These are phyloP conservation scores for Conger conger DNA, from an alignment of 2,113 vertebrate genomes.

Conservation along the genomic window DNA sequence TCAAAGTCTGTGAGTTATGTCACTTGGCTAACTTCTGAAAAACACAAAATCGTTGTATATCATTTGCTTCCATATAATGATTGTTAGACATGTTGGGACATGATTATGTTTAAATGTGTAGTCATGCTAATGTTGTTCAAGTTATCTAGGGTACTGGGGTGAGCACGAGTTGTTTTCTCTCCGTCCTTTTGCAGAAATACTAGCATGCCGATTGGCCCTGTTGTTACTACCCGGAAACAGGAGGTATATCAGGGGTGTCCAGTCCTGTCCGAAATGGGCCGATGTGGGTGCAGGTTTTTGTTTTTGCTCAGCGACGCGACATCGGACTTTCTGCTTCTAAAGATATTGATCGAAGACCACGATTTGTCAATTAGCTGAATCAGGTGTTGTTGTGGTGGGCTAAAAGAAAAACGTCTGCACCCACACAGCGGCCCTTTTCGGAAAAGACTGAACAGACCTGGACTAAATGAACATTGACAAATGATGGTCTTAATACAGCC, in stretches of 20 bases:
- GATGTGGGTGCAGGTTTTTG: too few species aligned
- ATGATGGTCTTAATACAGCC: constrained; percentile 76
- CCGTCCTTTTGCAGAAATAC: constrained; percentile 71
- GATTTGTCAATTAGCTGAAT: too few species aligned
- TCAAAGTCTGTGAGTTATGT: too few species aligned
- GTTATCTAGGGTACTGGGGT: constrained; percentile 52
- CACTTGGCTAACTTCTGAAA: too few species aligned
- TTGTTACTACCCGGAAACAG: constrained; percentile 96
- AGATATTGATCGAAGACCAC: too few species aligned
- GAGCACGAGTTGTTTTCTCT: constrained; percentile 72
- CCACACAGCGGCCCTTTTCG: too few species aligned
- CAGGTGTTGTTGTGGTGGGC: too few species aligned
- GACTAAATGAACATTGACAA: constrained; percentile 73
- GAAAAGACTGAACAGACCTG: constrained; percentile 18
- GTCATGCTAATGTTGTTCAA: constrained; percentile 23
- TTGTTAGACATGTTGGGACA: neutral
- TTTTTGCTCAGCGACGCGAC: too few species aligned
- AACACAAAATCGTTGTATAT: too few species aligned
- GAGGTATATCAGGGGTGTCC: constrained; percentile 52
- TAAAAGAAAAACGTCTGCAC: too few species aligned
- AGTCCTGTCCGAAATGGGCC: too few species aligned
- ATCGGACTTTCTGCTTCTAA: too few species aligned
- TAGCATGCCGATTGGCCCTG: constrained; percentile 78
- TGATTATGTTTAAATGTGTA: neutral
- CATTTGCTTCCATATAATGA: neutral